phyloP scores from a whole-genome alignment of 1,140 invertebrate genomes.

The Oreohelix idahoensis region DNA sequence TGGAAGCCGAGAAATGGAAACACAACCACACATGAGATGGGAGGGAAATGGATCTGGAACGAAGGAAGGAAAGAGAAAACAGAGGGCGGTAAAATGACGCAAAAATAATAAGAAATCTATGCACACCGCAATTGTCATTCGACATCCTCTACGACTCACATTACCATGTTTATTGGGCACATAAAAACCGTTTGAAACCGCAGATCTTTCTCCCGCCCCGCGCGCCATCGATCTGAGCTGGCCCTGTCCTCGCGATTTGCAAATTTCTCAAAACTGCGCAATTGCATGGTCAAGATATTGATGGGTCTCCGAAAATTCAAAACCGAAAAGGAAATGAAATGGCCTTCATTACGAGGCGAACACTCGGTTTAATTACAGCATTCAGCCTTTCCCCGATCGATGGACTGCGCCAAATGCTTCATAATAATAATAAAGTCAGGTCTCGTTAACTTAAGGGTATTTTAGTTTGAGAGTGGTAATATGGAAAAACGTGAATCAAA shows the following conservation, averaged over 20 bases:
- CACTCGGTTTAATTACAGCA: conserved; percentile 25
- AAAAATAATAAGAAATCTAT: conserved; percentile 15
- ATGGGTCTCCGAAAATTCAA: conserved; percentile 11
- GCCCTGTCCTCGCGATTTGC: conserved; percentile 26
- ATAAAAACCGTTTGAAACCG: conserved; percentile 34
- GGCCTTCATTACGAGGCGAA: conserved; percentile 22
- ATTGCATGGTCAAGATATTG: conserved; percentile 32
- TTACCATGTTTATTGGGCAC: conserved; percentile 30
- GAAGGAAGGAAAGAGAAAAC: conserved; percentile 1
- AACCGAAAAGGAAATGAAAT: conserved; percentile 36
- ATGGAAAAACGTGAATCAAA: too few relatives aligned
- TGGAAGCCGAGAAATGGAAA: neutral
- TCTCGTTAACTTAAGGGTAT: neutral
- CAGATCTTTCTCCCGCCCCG: neutral
- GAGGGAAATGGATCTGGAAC: neutral
- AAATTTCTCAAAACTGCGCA: conserved; percentile 39
- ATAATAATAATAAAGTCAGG: neutral
- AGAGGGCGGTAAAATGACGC: neutral
- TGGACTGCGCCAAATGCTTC: neutral
- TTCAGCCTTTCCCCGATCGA: conserved; percentile 3
- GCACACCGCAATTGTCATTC: conserved; percentile 9
- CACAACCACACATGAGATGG: neutral
- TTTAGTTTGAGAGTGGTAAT: neutral
- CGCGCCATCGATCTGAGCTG: neutral
- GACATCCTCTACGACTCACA: neutral